Percentiles rank a stretch among this genome's conserved stretches.
Conservation (phyloP, 2,113 vertebrate species). For the Balaeniceps rex region DNA sequence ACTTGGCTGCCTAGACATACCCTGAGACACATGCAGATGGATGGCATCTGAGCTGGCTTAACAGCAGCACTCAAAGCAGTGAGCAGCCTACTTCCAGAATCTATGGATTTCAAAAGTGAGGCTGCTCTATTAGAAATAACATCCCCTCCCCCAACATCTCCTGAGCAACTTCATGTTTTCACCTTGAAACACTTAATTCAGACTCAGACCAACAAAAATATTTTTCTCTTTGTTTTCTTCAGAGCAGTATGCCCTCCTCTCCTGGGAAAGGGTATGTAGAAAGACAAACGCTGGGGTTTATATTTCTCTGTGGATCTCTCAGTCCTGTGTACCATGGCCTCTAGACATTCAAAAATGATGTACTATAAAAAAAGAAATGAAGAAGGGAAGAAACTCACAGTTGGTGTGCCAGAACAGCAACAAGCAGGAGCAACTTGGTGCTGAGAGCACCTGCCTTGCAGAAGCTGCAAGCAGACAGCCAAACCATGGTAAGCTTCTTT, state of each 20-base stretch:
- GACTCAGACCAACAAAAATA: neutral
- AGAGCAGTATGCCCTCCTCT: neutral
- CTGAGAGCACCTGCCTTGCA: neutral
- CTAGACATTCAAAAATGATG: neutral
- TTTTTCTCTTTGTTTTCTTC: neutral
- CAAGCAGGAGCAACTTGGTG: neutral
- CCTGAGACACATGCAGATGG: neutral
- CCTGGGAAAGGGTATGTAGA: neutral
- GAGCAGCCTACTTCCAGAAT: neutral
- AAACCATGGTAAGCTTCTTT: neutral
- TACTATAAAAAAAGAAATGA: neutral
- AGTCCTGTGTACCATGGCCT: neutral
- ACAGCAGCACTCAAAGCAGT: neutral
- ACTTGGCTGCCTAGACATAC: neutral
- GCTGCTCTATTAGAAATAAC: neutral
- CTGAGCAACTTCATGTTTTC: neutral
- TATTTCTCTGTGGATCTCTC: neutral
- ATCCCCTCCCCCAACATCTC: neutral
- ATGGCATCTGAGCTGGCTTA: neutral
- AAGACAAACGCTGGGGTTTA: neutral
- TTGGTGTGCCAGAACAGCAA: neutral
- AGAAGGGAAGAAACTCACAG: neutral
- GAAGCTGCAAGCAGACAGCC: neutral
- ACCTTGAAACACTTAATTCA: neutral
- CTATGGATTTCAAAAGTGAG: neutral